These are phyloP conservation scores for Dermatemys mawii DNA, from an alignment of 2,113 vertebrate species.

Conservation along the genomic window DNA sequence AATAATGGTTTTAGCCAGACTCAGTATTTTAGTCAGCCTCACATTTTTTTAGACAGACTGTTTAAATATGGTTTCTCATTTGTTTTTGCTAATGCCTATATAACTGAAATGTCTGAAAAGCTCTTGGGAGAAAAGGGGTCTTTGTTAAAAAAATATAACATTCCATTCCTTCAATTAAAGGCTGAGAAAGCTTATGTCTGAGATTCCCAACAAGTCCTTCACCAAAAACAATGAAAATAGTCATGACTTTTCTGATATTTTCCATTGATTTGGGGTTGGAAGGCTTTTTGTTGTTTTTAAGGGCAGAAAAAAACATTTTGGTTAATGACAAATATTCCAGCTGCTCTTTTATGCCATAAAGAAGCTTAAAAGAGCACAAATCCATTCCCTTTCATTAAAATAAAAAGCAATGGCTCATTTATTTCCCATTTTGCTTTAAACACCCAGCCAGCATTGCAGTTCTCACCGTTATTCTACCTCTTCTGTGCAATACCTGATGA, in stretches of 20 bases:
- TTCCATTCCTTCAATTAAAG: fast-evolving
- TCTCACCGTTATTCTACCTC: constrained; percentile 22
- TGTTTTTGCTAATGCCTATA: neutral
- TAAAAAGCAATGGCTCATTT: constrained; percentile 18
- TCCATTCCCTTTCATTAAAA: neutral
- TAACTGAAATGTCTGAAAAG: neutral
- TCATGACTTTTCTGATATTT: neutral
- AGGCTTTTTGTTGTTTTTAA: neutral
- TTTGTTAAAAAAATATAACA: neutral
- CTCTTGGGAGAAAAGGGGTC: neutral
- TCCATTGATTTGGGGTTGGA: neutral
- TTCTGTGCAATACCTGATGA: neutral
- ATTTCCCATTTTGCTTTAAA: constrained; percentile 42
- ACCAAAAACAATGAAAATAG: neutral
- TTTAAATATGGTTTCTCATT: neutral
- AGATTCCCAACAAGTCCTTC: neutral
- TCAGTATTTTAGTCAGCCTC: neutral
- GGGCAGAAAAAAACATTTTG: neutral
- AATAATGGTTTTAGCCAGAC: neutral
- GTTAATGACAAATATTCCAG: neutral
- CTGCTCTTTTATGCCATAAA: neutral
- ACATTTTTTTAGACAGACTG: neutral
- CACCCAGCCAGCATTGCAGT: neutral
- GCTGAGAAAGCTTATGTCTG: neutral
- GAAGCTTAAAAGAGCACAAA: constrained; percentile 32